Conservation (phyloP, 2,113 vertebrate genomes). For the Siphamia tubifer region DNA sequence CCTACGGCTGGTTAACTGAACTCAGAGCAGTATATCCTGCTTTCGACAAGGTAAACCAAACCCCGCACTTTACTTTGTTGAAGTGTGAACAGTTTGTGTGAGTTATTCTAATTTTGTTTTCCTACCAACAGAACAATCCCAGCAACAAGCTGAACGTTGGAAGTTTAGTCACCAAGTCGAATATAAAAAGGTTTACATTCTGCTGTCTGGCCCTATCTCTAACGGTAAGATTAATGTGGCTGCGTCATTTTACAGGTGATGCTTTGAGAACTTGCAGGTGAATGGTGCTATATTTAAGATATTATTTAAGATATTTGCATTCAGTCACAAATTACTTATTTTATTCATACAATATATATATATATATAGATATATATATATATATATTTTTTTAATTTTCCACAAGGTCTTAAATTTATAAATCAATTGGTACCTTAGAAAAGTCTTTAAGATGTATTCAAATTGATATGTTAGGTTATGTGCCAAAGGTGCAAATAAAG, state of each 20-base stretch:
- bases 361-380: too few relatives aligned
- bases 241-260: not conserved
- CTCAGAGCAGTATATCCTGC: slow-evolving; percentile 96
- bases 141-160: slow-evolving; percentile 87
- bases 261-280: not conserved
- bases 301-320: too few relatives aligned
- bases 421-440: too few relatives aligned
- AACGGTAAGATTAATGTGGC: slow-evolving; percentile 83
- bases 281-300: too few relatives aligned
- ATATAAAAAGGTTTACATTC: slow-evolving; percentile 96
- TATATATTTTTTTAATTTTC: too few relatives aligned
- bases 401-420: too few relatives aligned
- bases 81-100: not conserved
- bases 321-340: too few relatives aligned
- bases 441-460: too few relatives aligned
- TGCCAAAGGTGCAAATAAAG: too few relatives aligned
- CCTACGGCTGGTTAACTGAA: slow-evolving; percentile 97
- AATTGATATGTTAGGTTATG: too few relatives aligned
- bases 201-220: slow-evolving; percentile 91
- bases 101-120: not conserved
- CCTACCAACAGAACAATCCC: slow-evolving; percentile 87
- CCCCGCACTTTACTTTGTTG: not conserved
- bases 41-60: slow-evolving; percentile 90
- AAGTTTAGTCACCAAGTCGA: slow-evolving; percentile 82
- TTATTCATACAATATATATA: too few relatives aligned